Base-by-base conservation (phyloP, 2,888 invertebrate species). In the Acanthosepion pharaonis region DNA sequence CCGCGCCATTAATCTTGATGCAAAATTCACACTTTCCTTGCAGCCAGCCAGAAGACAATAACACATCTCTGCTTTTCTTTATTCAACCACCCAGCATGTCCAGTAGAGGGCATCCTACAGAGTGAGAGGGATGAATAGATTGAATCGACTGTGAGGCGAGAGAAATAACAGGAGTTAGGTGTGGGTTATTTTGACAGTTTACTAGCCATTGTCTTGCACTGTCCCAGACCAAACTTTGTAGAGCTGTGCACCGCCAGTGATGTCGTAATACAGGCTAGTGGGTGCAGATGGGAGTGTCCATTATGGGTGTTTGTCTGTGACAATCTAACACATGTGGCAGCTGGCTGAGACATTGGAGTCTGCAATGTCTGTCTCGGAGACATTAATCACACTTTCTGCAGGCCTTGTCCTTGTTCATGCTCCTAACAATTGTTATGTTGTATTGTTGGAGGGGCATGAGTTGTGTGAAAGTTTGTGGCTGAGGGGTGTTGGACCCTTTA, bases 191-290 rank as follows among this genome's bases (percentile, higher is more conserved):
- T 59, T 59, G 59, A n/a, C 33, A 78, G 78, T n/a, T n/a, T n/a
- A n/a, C 78, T 78, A 78, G 78, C 78, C 15, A 78, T 78, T n/a
- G 78, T 78, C 78, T 78, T 78, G 78, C 33, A 78, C 78, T 78
- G 78, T 78, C 78, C 78, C 78, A 78, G 78, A 78, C 78, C 78
- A 78, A n/a, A 78, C n/a, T 78, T 78, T 78, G n/a, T 78, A n/a
- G n/a, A n/a, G n/a, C 11, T 78, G 78, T n/a, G 78, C 78, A 78
- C n/a, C 25, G 25, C 64, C 5, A 78, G n/a, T 11, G 78, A n/a
- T 78, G 78, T n/a, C n/a, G 78, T 78, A 78, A 78, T 78, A 78
- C n/a, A n/a, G 11, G 78, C 15, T 1, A n/a, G 78, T 78, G 78
- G n/a, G n/a, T 15, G n/a, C n/a, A 78, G 78, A 11, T 15, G 78